A percentile compares a stretch with the other conserved stretches of the same genome.
phyloP scores from a whole-genome alignment of 2,797 vertebrate genomes.

The Helicolenus hilgendorfi region DNA sequence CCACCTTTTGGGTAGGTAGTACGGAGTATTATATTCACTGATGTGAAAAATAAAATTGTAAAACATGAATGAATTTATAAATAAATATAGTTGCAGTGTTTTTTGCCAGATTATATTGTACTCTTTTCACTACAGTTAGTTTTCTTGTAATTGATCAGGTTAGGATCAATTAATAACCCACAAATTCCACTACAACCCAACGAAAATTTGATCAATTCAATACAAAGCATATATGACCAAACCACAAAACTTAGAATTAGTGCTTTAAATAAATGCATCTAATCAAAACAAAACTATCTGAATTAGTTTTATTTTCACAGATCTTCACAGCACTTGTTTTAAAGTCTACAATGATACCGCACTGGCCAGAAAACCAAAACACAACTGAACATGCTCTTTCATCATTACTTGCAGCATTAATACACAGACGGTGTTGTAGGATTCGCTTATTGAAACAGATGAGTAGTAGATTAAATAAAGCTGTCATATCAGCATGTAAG shows the following conservation, averaged over 20 bases:
- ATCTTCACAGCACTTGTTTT: neutral
- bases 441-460: neutral
- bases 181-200: neutral
- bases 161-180: neutral
- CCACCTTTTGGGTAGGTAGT: neutral
- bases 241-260: neutral
- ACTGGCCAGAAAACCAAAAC: neutral
- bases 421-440: neutral
- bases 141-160: neutral
- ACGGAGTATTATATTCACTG: neutral
- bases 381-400: neutral
- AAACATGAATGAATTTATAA: neutral
- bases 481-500: neutral
- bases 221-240: neutral
- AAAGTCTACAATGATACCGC: neutral
- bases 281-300: neutral
- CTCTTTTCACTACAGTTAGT: neutral
- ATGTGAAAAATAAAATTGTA: neutral
- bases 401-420: neutral
- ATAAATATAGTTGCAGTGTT: neutral
- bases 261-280: neutral
- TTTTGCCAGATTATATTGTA: neutral
- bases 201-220: neutral
- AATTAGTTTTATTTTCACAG: neutral
- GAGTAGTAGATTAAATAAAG: neutral